Conservation (phyloP, 2,797 vertebrate species). For the Masticophis lateralis region DNA sequence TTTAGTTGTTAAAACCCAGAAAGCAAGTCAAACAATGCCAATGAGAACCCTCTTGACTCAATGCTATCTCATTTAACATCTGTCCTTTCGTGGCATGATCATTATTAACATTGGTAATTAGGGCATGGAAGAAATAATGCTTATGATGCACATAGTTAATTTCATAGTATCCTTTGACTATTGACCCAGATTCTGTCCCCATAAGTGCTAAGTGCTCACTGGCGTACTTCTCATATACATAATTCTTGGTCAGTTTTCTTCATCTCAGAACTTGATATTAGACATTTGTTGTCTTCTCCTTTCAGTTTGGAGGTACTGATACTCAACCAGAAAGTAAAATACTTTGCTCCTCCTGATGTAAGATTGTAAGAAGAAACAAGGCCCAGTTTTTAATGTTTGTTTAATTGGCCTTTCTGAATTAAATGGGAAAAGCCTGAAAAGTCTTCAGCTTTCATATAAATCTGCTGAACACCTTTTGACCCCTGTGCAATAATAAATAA, state of each 20-base stretch:
- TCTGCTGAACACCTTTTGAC: conserved; percentile 51
- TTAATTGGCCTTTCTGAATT: conserved; percentile 54
- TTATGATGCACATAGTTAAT: background rate
- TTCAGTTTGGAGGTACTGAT: background rate
- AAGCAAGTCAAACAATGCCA: conserved; percentile 17
- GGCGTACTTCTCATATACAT: conserved; percentile 1
- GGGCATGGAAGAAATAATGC: background rate
- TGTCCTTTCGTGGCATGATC: background rate
- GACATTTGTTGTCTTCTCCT: background rate
- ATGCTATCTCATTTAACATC: background rate
- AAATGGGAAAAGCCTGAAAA: conserved; percentile 40
- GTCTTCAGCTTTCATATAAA: conserved; percentile 59
- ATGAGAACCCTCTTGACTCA: conserved; percentile 18
- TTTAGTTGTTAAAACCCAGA: conserved; percentile 2
- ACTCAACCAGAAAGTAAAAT: conserved; percentile 9
- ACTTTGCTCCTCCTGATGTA: conserved; percentile 28
- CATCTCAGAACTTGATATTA: background rate
- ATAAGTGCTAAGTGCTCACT: background rate
- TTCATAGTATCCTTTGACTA: background rate
- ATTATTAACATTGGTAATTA: conserved; percentile 9
- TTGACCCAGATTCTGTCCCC: background rate
- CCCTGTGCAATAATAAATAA: conserved; percentile 60
- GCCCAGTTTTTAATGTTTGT: conserved; percentile 51
- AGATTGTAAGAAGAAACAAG: conserved; percentile 31
- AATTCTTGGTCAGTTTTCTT: background rate